Conservation (phyloP, 2,888 invertebrate genomes). For the Yponomeuta sedellus region DNA sequence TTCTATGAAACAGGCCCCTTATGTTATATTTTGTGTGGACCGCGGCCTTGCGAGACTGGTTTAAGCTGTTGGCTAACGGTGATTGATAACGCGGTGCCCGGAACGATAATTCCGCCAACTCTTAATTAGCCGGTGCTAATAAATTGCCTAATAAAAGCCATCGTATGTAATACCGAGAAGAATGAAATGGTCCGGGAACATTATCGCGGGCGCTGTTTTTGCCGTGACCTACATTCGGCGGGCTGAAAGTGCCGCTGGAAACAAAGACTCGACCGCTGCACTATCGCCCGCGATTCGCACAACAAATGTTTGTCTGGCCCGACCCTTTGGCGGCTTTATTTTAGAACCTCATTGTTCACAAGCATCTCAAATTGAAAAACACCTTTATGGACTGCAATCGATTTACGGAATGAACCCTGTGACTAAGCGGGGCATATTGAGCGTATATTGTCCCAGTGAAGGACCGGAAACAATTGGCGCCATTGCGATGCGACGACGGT, state of each 20-base stretch:
- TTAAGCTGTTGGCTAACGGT: not conserved
- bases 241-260: constrained; percentile 14
- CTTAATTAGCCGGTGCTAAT: not conserved
- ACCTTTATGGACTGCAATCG: no score
- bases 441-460: no score
- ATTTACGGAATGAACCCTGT: no score
- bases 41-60: not conserved
- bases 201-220: constrained; percentile 30
- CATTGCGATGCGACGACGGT: not conserved
- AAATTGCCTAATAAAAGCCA: constrained; percentile 26
- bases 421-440: no score
- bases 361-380: no score
- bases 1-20: no score
- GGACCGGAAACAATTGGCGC: no score
- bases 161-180: constrained; percentile 25
- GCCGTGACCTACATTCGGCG: constrained; percentile 37
- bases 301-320: not conserved
- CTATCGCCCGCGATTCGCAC: not conserved
- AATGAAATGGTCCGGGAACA: constrained; percentile 32
- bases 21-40: no score
- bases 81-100: constrained; percentile 20
- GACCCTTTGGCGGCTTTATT: not conserved
- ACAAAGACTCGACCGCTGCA: constrained; percentile 17
- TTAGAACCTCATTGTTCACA: constrained; percentile 13
- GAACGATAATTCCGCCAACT: constrained; percentile 23